Evolutionary conservation across 2,113 vertebrate genomes (phyloP).

Genomic region (Marmota flaviventris): DNA sequence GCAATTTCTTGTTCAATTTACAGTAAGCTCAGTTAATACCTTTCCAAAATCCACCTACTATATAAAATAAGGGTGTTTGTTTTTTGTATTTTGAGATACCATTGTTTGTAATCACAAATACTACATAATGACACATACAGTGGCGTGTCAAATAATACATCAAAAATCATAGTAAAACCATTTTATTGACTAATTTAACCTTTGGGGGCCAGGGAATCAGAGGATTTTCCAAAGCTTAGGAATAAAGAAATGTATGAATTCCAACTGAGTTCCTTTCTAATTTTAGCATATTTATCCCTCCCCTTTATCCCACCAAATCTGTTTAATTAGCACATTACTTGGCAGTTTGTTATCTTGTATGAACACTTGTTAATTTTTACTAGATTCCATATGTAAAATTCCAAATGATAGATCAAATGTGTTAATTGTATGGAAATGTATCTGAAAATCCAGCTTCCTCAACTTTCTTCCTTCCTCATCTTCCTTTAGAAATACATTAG

Average conservation of each 20-base stretch:
- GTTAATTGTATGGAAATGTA: conserved; percentile 72
- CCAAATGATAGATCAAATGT: conserved; percentile 77
- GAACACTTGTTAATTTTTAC: conserved; percentile 81
- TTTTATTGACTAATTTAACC: conserved; percentile 9
- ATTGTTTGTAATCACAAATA: conserved; percentile 41
- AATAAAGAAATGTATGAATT: conserved; percentile 50
- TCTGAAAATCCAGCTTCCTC: conserved; percentile 53
- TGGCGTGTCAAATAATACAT: not conserved
- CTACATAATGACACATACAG: conserved; percentile 1
- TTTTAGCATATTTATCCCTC: conserved; percentile 75
- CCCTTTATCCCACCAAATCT: conserved; percentile 66
- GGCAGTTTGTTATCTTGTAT: conserved; percentile 75
- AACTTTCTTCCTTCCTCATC: not conserved
- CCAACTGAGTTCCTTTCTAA: conserved; percentile 64
- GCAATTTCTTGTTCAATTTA: conserved; percentile 27
- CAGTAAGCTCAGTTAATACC: not conserved
- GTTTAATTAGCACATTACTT: conserved; percentile 81
- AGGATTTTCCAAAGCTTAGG: conserved; percentile 32
- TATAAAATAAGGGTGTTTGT: not conserved
- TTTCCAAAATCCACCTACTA: conserved; percentile 30
- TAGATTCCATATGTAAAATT: conserved; percentile 79
- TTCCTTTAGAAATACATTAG: conserved; percentile 28
- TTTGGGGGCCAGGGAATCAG: not conserved
- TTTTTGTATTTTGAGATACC: conserved; percentile 22
- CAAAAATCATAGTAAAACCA: conserved; percentile 14